Evolutionary conservation across 2,797 vertebrate species (phyloP), one percentile per base, ranked within the genome.

Genomic region (Acanthis flammea): DNA sequence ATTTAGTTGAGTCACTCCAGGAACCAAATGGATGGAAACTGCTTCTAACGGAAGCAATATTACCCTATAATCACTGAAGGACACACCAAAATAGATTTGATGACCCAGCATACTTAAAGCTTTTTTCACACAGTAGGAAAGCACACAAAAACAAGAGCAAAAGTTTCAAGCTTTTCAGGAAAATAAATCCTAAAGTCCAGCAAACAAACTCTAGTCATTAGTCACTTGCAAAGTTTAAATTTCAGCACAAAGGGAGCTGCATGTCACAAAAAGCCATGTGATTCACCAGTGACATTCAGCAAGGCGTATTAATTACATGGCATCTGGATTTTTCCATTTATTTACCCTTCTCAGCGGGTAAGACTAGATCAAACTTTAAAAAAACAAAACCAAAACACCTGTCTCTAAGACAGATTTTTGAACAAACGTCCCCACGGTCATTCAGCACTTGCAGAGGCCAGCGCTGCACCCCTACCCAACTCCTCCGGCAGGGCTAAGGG

Each of bases 251-350:
- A 80, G 31, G 28, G 42, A 80, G 25, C 45, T 55, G 73, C 42
- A 9, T 35, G 58, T 66, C 90, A 78, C n/a, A 1, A 90, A 86
- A 91, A 75, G 14, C 47, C 88, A 71, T 25, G 78, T 93, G 89
- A 94, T 86, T 79, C 74, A 45, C 71, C 27, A 53, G 30, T 47
- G 91, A 91, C 94, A 91, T 94, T 91, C 89, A 91, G 88, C 41
- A 41, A 66, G 33, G 72, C 21, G 1, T 51, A 60, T 63, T 42
- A 86, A 74, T 74, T 90, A 73, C 2, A 10, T 0, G 6, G 5
- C 23, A 37, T 35, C 80, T n/a, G 53, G 51, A 63, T 91, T 83
- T 76, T 78, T 79, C 81, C 74, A 44, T 41, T 18, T 61, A 72
- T 86, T 66, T 70, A 73, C 67, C 71, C 58, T 78, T 75, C 35